phyloP scores from a whole-genome alignment of 2,797 vertebrate species.

The Chiroxiphia lanceolata region DNA sequence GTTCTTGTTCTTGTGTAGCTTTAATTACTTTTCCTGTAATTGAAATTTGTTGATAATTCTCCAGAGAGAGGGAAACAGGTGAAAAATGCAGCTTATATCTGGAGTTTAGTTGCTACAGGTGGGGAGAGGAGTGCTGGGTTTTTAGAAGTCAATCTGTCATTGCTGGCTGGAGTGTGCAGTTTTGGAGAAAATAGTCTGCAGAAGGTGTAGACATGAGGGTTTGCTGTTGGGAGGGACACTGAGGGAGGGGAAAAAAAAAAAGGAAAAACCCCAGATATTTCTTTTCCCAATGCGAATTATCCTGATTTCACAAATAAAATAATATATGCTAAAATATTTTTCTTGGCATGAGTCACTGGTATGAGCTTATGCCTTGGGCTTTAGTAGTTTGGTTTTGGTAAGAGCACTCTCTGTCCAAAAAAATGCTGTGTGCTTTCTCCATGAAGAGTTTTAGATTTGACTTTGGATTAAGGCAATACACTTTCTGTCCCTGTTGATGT shows the following conservation, averaged over 20 bases:
- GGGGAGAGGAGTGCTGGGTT: background rate
- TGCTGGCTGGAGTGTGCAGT: background rate
- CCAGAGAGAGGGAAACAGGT: background rate
- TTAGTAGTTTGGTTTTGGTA: background rate
- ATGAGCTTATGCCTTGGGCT: background rate
- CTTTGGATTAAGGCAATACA: background rate
- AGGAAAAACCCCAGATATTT: rapidly evolving
- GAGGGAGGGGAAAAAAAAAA: background rate
- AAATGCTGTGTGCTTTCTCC: background rate
- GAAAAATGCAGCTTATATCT: background rate
- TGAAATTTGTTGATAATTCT: conserved; percentile 1
- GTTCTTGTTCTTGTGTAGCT: background rate
- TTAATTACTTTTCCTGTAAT: background rate
- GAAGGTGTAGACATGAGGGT: background rate
- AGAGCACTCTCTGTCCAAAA: background rate
- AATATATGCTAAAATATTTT: background rate
- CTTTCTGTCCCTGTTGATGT: background rate
- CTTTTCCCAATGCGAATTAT: background rate
- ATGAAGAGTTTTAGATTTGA: background rate
- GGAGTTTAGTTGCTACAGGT: background rate
- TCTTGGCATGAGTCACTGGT: background rate
- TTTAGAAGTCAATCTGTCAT: background rate
- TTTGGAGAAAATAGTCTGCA: background rate
- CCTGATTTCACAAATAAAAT: background rate
- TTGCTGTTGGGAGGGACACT: background rate